Base-by-base conservation (phyloP, 2,888 invertebrate genomes). In the Trachelus tabidus region DNA sequence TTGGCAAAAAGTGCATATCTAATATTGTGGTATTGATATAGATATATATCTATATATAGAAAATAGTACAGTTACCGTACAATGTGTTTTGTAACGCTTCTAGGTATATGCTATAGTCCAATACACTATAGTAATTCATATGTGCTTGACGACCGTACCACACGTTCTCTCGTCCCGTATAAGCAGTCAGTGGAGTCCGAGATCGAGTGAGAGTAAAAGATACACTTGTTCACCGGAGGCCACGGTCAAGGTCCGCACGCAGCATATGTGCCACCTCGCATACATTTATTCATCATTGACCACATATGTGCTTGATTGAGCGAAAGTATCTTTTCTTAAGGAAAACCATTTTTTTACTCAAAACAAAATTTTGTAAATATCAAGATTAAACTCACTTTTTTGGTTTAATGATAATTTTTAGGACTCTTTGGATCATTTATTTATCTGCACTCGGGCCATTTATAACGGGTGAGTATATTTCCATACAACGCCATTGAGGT, bases 191-290 rank as follows among this genome's bases (percentile, higher is more conserved):
- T 23, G 56, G 9, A 56, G 15, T 56, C 56, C 9, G 71, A 71
- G 71, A 71, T 31, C 31, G 71, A 71, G 71, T 33, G 71, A 71
- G 71, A 71, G 71, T 71, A 71, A 34, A 34, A 71, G 71, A 77
- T 74, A 75, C 77, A 77, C 77, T 77, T 75, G 77, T 74, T 56
- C 77, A 69, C 75, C 69, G 37, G 56, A 77, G 77, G 69, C 74
- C 40, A 77, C 69, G 77, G 77, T 75, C 77, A 77, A 77, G 77
- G 77, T 77, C 75, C 56, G 69, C 40, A 31, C 75, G 75, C 68
- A 15, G 11, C 33, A 56, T 56, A 56, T 23, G 23, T 56, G 56
- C 56, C 40, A 56, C 40, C 9, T 56, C 56, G 6, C 23, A 6
- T 56, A 23, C 23, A 56, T 56, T 23, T 56, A 56, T 23, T 23